Evolutionary conservation across 2,888 invertebrate species (phyloP), one percentile per base, ranked within the genome.

Genomic region (Neria commutata): DNA sequence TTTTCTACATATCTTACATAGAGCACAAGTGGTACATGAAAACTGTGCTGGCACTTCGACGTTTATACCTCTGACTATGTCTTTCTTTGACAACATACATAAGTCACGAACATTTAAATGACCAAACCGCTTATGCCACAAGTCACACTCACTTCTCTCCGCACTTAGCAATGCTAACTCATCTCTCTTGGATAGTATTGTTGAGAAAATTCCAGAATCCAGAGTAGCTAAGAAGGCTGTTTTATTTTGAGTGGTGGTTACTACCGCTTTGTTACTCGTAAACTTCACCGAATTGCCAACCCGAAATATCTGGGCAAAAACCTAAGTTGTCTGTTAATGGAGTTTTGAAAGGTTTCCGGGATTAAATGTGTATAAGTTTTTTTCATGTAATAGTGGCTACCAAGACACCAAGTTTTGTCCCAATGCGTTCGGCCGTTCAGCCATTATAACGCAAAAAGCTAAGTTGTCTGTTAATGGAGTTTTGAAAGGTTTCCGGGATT

Each of bases 71-170:
- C 52, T 46, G n/a, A 58, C 62, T 26, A 56, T 56, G 11, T 53
- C 53, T 26, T 51, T 61, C 10, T 51, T 61, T 17, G 58, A 56
- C 46, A 59, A 29, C 47, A 17, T 49, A 17, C 21, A 24, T n/a
- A 63, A 58, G 25, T 63, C 56, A 24, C 50, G 16, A 21, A 42
- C 24, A 47, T 63, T 63, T 34, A 57, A 45, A 46, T 58, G 58
- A 10, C 63, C 58, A 46, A 48, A 63, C 19, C 56, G 33, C 24
- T 45, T 54, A 40, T 60, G 60, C 58, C 58, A 60, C 17, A 63
- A 17, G n/a, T 51, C 47, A 42, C 21, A 16, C n/a, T n/a, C n/a
- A n/a, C n/a, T n/a, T n/a, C n/a, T n/a, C n/a, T n/a, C n/a, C n/a
- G n/a, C n/a, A n/a, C n/a, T n/a, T n/a, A n/a, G n/a, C n/a, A n/a